Conservation (phyloP, 2,797 vertebrate species). For the Pogoniulus pusillus region DNA sequence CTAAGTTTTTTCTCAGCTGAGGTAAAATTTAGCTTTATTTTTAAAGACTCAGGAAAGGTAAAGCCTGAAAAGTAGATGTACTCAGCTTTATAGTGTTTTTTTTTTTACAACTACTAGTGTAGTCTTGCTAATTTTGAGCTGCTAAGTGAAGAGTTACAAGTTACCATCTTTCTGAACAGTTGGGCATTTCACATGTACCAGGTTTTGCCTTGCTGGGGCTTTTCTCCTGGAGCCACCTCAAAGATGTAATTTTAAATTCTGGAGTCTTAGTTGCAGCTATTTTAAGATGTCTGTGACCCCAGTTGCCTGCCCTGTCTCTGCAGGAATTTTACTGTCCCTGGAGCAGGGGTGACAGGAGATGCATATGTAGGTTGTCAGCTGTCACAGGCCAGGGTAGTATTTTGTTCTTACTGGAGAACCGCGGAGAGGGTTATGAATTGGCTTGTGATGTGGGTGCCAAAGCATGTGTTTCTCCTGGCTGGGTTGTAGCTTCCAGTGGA, state of each 20-base stretch:
- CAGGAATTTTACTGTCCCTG: not conserved
- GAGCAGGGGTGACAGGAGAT: not conserved
- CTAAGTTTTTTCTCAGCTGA: not conserved
- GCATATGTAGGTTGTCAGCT: not conserved
- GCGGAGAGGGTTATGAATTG: not conserved
- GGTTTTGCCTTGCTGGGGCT: not conserved
- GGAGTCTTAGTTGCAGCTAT: slow-evolving; percentile 3
- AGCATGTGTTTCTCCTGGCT: not conserved
- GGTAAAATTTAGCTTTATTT: not conserved
- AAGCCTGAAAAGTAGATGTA: not conserved
- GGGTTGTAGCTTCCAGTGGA: not conserved
- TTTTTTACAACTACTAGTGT: not conserved
- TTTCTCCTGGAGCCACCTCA: not conserved
- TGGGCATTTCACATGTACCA: too few relatives aligned
- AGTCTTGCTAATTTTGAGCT: not conserved
- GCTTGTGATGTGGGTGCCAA: not conserved
- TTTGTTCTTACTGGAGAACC: not conserved
- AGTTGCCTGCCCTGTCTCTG: not conserved
- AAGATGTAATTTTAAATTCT: not conserved
- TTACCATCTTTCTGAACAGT: too few relatives aligned
- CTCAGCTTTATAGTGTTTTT: not conserved
- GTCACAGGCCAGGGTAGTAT: not conserved
- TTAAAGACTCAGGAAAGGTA: not conserved
- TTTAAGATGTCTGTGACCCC: slow-evolving; percentile 9
- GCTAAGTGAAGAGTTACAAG: not conserved